Base-by-base conservation (phyloP, 2,888 invertebrate genomes). In the Encarsia formosa region DNA sequence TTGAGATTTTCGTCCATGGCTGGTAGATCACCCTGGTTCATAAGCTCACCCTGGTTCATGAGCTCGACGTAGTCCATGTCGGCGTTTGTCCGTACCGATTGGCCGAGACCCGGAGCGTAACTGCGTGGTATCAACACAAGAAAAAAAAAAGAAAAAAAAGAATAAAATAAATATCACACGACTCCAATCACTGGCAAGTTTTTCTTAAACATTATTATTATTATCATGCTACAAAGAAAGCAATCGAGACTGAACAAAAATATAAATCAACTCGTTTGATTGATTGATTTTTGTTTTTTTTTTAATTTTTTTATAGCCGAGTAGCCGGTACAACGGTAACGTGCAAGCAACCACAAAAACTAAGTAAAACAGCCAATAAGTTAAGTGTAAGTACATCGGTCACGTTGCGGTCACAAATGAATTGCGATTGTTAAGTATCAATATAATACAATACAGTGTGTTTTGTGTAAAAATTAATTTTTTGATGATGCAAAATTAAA, bases 141-240 rank as follows among this genome's bases (percentile, higher is more conserved):
- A 72, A 71, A 20, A 34, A 31, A 31, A 31, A 11, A n/a, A n/a
- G n/a, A n/a, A n/a, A n/a, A n/a, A n/a, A n/a, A n/a, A n/a, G n/a
- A n/a, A n/a, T n/a, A n/a, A n/a, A n/a, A n/a, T n/a, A n/a, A n/a
- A n/a, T 15, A 26, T 8, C 26, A 68, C 71, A 73, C 73, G 73
- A 73, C 73, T 62, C 73, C 73, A 73, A 74, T 74, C 71, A 74
- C 72, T 72, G 73, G 73, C 73, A 72, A 66, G 60, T 60, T 64
- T 67, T 61, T n/a, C n/a, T n/a, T n/a, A n/a, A n/a, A n/a, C n/a
- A n/a, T n/a, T n/a, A n/a, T n/a, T n/a, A n/a, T n/a, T n/a, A n/a
- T n/a, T n/a, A n/a, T n/a, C n/a, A n/a, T n/a, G n/a, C n/a, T n/a
- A n/a, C n/a, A n/a, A n/a, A n/a, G n/a, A n/a, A n/a, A n/a, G n/a